Evolutionary conservation across 1,140 invertebrate genomes (phyloP).

Genomic region (Homarus americanus): DNA sequence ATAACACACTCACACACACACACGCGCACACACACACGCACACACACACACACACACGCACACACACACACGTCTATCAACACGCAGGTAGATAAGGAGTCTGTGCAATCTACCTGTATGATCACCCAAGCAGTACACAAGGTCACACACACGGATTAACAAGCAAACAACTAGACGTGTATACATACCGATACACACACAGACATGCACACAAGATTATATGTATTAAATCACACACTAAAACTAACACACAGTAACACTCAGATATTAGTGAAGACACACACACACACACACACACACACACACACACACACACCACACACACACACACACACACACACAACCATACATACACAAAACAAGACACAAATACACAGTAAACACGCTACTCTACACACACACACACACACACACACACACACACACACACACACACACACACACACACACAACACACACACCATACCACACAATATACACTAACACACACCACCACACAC

Average conservation of each 20-base stretch:
- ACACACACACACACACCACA: conserved; percentile 30
- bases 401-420: conserved; percentile 10
- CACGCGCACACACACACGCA: neutral
- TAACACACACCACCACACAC: neutral
- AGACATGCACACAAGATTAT: neutral
- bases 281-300: neutral
- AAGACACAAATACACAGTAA: neutral
- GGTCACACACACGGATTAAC: neutral
- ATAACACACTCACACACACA: no score
- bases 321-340: conserved; percentile 40
- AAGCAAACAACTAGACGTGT: neutral
- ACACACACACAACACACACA: no score
- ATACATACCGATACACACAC: neutral
- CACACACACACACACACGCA: neutral
- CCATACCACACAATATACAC: neutral
- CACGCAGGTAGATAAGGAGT: no score
- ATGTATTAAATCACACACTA: neutral
- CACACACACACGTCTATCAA: neutral
- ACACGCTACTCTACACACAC: neutral
- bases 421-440: neutral
- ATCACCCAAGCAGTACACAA: neutral
- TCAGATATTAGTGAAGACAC: no score
- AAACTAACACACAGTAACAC: no score
- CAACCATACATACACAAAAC: neutral
- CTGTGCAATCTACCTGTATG: no score